phyloP scores from a whole-genome alignment of 2,113 vertebrate genomes.

The Sebastes schlegelii region DNA sequence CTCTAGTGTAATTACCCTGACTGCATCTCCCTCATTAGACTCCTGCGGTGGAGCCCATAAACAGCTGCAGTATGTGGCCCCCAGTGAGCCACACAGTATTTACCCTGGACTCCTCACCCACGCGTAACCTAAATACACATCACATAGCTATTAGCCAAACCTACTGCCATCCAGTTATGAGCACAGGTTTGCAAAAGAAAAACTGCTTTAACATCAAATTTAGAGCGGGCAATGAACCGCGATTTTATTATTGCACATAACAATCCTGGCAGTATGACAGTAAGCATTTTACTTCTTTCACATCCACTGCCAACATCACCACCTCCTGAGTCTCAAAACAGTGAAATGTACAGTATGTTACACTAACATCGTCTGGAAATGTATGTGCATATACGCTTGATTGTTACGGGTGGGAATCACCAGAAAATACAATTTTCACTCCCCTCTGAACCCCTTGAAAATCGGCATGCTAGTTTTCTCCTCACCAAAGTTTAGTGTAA shows the following conservation, averaged over 20 bases:
- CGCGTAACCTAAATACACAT: slow-evolving; percentile 41
- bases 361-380: background rate
- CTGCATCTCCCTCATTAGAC: slow-evolving; percentile 72
- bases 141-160: slow-evolving; percentile 25
- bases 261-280: background rate
- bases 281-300: background rate
- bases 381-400: fast-evolving
- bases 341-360: background rate
- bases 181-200: slow-evolving; percentile 17
- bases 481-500: too few relatives aligned
- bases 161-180: slow-evolving; percentile 15
- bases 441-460: too few relatives aligned
- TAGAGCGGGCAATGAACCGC: background rate
- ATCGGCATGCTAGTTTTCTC: too few relatives aligned
- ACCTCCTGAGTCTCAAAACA: slow-evolving; percentile 11
- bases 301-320: slow-evolving; percentile 4
- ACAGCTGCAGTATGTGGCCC: slow-evolving; percentile 64
- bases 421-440: too few relatives aligned
- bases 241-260: background rate
- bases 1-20: slow-evolving; percentile 69
- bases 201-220: slow-evolving; percentile 31
- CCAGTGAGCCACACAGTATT: slow-evolving; percentile 44
- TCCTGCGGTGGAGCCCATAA: slow-evolving; percentile 75
- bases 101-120: slow-evolving; percentile 50
- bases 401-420: background rate